phyloP scores from a whole-genome alignment of 2,113 vertebrate species.

The Nannospalax galili region DNA sequence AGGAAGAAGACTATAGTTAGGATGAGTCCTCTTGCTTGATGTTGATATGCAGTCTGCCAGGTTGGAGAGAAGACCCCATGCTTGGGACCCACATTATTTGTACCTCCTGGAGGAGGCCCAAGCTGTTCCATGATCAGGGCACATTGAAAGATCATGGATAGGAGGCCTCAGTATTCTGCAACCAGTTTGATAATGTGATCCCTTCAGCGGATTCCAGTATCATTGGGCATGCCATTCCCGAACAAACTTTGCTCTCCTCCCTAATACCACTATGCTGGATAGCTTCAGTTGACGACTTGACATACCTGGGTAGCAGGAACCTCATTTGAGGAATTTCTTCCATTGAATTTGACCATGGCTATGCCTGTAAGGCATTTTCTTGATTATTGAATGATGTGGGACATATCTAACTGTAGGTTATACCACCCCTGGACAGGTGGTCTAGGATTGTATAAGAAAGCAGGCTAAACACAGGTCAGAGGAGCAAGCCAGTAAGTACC shows the following conservation, averaged over 20 bases:
- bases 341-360: no score
- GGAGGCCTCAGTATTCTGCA: background rate
- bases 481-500: no score
- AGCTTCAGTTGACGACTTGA: no score
- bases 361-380: no score
- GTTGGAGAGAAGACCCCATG: background rate
- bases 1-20: background rate
- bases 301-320: no score
- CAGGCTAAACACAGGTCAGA: no score
- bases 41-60: background rate
- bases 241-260: background rate
- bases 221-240: background rate
- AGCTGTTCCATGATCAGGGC: background rate
- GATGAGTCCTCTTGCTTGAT: background rate
- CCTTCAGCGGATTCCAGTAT: background rate
- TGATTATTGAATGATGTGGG: no score
- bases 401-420: no score
- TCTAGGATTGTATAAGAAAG: no score
- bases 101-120: background rate
- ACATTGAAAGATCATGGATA: background rate
- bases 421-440: no score
- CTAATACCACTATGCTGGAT: background rate
- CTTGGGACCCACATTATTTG: background rate
- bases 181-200: background rate
- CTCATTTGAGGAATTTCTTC: no score